phyloP scores from a whole-genome alignment of 2,797 vertebrate genomes.

The Anomalospiza imberbis region DNA sequence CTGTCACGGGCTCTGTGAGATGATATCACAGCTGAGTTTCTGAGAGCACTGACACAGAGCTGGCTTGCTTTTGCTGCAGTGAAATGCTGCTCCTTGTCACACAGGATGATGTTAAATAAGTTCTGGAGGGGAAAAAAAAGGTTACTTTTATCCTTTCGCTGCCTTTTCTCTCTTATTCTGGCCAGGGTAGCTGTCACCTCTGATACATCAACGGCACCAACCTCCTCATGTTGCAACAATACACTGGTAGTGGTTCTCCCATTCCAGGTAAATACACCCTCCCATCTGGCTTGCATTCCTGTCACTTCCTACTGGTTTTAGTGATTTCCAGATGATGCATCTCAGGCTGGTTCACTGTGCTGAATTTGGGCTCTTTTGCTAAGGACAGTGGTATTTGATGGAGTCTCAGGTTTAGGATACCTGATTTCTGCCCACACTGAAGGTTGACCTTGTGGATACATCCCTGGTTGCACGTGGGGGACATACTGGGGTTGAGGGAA shows the following conservation, averaged over 20 bases:
- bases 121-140: neutral
- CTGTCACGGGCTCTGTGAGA: neutral
- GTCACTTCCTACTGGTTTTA: neutral
- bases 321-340: neutral
- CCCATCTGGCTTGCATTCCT: neutral
- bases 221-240: accelerated
- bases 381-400: neutral
- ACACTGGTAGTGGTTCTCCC: neutral
- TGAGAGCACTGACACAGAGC: neutral
- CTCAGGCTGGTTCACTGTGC: neutral
- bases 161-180: neutral
- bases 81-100: neutral
- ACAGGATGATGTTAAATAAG: accelerated
- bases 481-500: neutral
- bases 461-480: neutral
- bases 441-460: neutral
- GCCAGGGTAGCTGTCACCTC: neutral
- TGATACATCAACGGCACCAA: neutral
- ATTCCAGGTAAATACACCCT: neutral
- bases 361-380: neutral
- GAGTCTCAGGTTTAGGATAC: neutral
- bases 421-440: neutral
- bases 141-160: neutral
- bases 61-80: neutral
- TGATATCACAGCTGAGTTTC: neutral